Base-by-base conservation (phyloP, 2,113 vertebrate genomes). In the Channa maculata region DNA sequence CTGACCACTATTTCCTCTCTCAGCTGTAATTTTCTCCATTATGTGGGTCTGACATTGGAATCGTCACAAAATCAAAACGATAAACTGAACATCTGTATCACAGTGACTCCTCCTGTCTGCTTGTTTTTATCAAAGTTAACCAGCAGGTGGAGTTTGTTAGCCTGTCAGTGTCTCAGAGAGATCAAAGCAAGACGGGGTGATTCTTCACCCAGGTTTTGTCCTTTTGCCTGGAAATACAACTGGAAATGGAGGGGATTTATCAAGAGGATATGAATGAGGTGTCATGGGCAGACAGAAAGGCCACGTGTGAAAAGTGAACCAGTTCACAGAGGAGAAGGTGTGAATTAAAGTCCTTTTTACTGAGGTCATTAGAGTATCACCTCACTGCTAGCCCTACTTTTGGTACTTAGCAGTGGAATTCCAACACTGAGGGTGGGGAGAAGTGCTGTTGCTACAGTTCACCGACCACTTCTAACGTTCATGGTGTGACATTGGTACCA, bases 321-420 rank as follows among this genome's bases (percentile, higher is more conserved):
- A 69, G 84, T 74, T 82, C 82, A 71, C 80, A 70, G 77, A 81
- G 76, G 43, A 76, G 61, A 65, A 80, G 83, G 92, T 91, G 92
- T 82, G 89, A 93, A 89, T 88, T 76, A 91, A 91, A 80, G 66
- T 79, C 64, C 78, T 77, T 83, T 90, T 92, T 94, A 89, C 90
- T 87, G 86, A 88, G 80, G 89, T 90, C 86, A 91, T 94, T 92
- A 88, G 85, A 79, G 81, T 88, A 54, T 85, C 92, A 90, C 84
- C 82, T 91, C 75, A 46, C 82, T 88, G 92, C 87, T 64, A 88
- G 84, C 55, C 68, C 80, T 77, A 79, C 74, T 61, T 44, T 69
- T 39, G 75, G 60, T 86, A 89, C 89, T 92, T 92, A 65, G 71
- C 88, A 86, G 81, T 60, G 49, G 70, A 76, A 10, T 85, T 90